Conservation (phyloP, 2,888 invertebrate species). For the Folsomia candida region DNA sequence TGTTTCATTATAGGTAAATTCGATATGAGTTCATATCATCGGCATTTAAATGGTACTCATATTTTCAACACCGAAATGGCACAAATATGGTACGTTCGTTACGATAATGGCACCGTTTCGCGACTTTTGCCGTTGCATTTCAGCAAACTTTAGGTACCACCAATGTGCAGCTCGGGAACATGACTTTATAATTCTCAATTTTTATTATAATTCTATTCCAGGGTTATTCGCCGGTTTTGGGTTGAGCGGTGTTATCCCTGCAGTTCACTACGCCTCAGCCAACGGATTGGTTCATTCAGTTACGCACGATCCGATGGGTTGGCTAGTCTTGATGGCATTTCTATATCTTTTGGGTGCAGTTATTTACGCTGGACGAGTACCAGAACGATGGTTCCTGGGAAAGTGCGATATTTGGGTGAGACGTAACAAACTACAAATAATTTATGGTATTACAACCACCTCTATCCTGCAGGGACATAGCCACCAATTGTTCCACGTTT, state of each 20-base stretch:
- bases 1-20: too few relatives aligned
- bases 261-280: constrained; percentile 89
- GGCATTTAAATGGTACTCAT: too few relatives aligned
- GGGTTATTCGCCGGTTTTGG: constrained; percentile 96
- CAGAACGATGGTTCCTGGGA: constrained; percentile 91
- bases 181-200: constrained; percentile 9
- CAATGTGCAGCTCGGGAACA: too few relatives aligned
- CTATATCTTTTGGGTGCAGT: constrained; percentile 94
- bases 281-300: constrained; percentile 72
- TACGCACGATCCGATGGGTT: constrained; percentile 75
- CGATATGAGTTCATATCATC: too few relatives aligned
- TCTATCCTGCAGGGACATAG: constrained; percentile 79
- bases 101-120: too few relatives aligned
- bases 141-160: too few relatives aligned
- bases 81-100: too few relatives aligned
- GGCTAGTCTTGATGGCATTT: constrained; percentile 89
- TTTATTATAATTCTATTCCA: constrained; percentile 51
- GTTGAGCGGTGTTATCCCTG: constrained; percentile 92
- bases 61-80: too few relatives aligned
- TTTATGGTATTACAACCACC: constrained; percentile 10
- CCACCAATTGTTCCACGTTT: constrained; percentile 97
- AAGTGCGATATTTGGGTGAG: constrained; percentile 94
- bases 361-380: constrained; percentile 92
- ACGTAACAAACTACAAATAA: constrained; percentile 22
- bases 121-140: too few relatives aligned